Percentiles rank a stretch among this genome's conserved stretches.
These are phyloP conservation scores for Acanthopagrus latus DNA, from an alignment of 2,797 vertebrate genomes.

Conservation along the genomic window DNA sequence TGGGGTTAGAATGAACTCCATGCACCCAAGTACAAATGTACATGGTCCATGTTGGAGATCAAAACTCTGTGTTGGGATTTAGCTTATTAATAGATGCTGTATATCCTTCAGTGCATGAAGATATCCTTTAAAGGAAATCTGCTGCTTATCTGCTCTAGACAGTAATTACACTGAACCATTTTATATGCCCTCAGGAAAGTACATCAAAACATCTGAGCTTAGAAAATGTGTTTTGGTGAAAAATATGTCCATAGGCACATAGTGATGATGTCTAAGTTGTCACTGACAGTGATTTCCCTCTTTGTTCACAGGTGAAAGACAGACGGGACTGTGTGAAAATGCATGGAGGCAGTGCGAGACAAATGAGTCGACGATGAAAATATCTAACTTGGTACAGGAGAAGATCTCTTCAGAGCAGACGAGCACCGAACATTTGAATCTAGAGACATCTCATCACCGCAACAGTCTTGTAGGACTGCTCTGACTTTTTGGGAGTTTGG, in stretches of 20 bases:
- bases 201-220: not conserved
- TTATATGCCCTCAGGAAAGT: not conserved
- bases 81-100: slow-evolving; percentile 57
- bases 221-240: not conserved
- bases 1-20: slow-evolving; percentile 4
- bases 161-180: slow-evolving; percentile 15
- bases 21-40: slow-evolving; percentile 21
- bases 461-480: slow-evolving; percentile 3
- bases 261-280: slow-evolving; percentile 5
- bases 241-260: not conserved
- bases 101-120: slow-evolving; percentile 30
- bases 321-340: slow-evolving; percentile 88
- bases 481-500: slow-evolving; percentile 14
- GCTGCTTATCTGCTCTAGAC: slow-evolving; percentile 6
- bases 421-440: slow-evolving; percentile 9
- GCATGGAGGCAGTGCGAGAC: slow-evolving; percentile 82
- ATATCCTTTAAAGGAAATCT: slow-evolving; percentile 66
- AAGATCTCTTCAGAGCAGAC: slow-evolving; percentile 17
- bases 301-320: slow-evolving; percentile 76
- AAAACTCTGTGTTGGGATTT: slow-evolving; percentile 47
- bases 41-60: slow-evolving; percentile 3
- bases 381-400: slow-evolving; percentile 3
- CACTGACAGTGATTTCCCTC: slow-evolving; percentile 8
- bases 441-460: slow-evolving; percentile 35
- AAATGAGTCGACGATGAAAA: slow-evolving; percentile 83